Conservation (phyloP, 2,888 invertebrate species). For the Nemapogon koenigi region DNA sequence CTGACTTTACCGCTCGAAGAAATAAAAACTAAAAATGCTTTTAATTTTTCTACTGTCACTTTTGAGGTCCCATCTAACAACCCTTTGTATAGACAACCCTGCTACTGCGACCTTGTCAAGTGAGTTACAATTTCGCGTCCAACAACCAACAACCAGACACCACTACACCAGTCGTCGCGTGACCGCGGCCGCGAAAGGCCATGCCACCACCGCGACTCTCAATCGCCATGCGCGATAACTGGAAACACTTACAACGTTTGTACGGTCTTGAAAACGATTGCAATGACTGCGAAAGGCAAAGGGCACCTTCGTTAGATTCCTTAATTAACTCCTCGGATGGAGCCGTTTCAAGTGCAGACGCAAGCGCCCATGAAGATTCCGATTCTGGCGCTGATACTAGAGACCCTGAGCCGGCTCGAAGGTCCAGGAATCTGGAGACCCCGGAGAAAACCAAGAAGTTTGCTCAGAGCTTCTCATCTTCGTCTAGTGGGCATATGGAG, state of each 20-base stretch:
- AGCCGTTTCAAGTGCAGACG: slow-evolving; percentile 67
- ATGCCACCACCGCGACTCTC: slow-evolving; percentile 60
- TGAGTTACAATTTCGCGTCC: too few species aligned
- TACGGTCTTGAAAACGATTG: slow-evolving; percentile 49
- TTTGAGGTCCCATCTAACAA: too few species aligned
- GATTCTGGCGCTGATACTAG: slow-evolving; percentile 73
- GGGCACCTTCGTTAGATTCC: slow-evolving; percentile 70
- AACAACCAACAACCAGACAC: too few species aligned
- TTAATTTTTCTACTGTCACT: too few species aligned
- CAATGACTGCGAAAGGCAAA: slow-evolving; percentile 31
- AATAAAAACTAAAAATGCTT: too few species aligned
- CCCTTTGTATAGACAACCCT: too few species aligned
- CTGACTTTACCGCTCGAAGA: too few species aligned
- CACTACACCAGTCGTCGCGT: slow-evolving; percentile 17
- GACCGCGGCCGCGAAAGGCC: slow-evolving; percentile 25
- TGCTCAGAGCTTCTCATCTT: slow-evolving; percentile 56
- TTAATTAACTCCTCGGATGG: slow-evolving; percentile 73
- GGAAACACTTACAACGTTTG: slow-evolving; percentile 55
- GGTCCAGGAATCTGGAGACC: not conserved
- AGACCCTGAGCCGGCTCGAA: slow-evolving; percentile 36
- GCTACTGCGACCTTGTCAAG: too few species aligned
- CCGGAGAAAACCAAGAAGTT: slow-evolving; percentile 38
- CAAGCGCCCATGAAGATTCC: slow-evolving; percentile 67
- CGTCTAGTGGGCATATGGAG: slow-evolving; percentile 76
- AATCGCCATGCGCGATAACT: slow-evolving; percentile 63